Conservation (phyloP, 2,888 invertebrate genomes). For the Tenthredo scrophulariae region DNA sequence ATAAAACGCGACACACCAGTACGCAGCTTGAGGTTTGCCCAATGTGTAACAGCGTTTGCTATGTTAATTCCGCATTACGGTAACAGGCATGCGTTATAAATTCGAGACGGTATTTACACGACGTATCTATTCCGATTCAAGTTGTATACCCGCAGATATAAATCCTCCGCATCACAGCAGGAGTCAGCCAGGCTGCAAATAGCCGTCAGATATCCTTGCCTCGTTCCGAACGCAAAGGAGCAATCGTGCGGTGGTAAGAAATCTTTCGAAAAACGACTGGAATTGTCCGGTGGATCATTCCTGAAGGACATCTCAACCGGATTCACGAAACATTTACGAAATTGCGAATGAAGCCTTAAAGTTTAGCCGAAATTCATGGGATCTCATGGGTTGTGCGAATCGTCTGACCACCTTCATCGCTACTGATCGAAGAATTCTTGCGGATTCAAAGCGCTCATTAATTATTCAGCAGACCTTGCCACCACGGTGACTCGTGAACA, state of each 20-base stretch:
- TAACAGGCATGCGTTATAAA: neutral
- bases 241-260: neutral
- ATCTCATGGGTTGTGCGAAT: neutral
- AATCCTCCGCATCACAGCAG: slow-evolving; percentile 47
- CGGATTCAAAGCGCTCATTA: slow-evolving; percentile 59
- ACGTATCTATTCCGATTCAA: neutral
- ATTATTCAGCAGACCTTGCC: slow-evolving; percentile 63
- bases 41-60: neutral
- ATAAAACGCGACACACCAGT: neutral
- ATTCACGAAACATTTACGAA: neutral
- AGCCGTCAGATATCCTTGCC: slow-evolving; percentile 42
- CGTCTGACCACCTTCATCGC: neutral
- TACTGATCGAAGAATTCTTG: slow-evolving; percentile 20
- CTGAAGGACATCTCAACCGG: neutral
- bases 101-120: slow-evolving; percentile 41
- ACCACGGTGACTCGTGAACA: slow-evolving; percentile 41
- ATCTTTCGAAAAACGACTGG: neutral
- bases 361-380: neutral
- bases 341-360: neutral
- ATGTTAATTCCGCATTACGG: neutral
- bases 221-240: neutral
- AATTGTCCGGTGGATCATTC: neutral
- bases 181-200: slow-evolving; percentile 46
- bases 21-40: neutral
- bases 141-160: neutral